Evolutionary conservation across 2,113 vertebrate genomes (phyloP), one percentile per base, ranked within the genome.

Genomic region (Cnemophilus loriae): DNA sequence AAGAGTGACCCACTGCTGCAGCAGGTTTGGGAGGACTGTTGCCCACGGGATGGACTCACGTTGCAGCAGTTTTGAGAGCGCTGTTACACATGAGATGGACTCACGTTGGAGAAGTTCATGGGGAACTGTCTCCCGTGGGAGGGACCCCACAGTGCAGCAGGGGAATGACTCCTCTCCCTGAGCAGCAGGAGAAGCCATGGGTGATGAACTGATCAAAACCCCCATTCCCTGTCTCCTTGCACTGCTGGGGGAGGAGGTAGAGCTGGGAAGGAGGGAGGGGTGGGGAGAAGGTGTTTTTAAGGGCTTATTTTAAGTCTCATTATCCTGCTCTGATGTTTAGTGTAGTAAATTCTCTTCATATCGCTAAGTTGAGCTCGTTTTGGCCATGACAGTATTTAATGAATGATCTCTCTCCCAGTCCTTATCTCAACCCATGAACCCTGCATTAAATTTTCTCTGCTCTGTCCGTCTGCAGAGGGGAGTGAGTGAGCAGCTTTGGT

Each of bases 41-140:
- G 49, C 24, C 33, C 1, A 0, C 35, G 27, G 16, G 50, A 32
- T 2, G 41, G 7, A 32, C 33, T 56, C 63, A 56, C 3, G 1
- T 1, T 55, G 33, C 50, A 47, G 63, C 61, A 37, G 50, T 13
- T 67, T 9, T 1, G 16, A 67, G n/a, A 3, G 41, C 5, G 41
- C 50, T 65, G 63, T 7, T 67, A 3, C 16, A 46, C 2, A 0
- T 81, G 52, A 21, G 17, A 33, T 22, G 64, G 13, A 17, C n/a
- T 39, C n/a, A 56, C 8, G 1, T 0, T 47, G 52, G 23, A 27
- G 78, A 57, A 39, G 11, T 14, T 26, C 23, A 16, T 26, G 13
- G 56, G 71, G 32, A 83, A 1, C 46, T 32, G 32, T 61, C 67
- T 37, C 26, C 80, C 5, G 9, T 42, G 67, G 4, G 56, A 61